Evolutionary conservation across 2,888 invertebrate species (phyloP).

Genomic region (Cynaeus angustus): DNA sequence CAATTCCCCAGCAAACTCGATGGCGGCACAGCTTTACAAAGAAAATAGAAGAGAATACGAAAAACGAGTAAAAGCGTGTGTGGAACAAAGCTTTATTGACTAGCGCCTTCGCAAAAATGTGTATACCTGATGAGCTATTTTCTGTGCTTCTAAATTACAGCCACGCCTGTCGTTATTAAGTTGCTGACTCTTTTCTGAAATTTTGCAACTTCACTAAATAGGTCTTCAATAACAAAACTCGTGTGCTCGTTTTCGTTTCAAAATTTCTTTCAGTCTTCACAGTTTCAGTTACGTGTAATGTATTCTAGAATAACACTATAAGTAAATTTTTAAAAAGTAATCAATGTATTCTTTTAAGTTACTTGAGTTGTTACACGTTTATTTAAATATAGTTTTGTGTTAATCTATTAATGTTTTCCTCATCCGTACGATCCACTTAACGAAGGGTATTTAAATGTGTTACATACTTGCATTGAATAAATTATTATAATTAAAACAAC

Average conservation of each 20-base stretch:
- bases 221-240: conserved; percentile 14
- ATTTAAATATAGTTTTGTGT: conserved; percentile 36
- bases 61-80: conserved; percentile 99
- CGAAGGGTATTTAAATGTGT: conserved; percentile 65
- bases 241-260: conserved; percentile 5
- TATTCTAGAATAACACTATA: conserved; percentile 15
- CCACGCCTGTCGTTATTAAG: conserved; percentile 56
- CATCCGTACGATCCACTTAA: conserved; percentile 60
- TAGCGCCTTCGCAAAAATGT: conserved; percentile 72
- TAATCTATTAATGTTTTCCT: conserved; percentile 35
- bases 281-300: conserved; percentile 23
- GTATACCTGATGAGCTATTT: conserved; percentile 55
- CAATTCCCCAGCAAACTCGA: conserved; percentile 99
- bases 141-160: conserved; percentile 63
- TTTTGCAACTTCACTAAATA: conserved; percentile 36
- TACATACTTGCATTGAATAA: conserved; percentile 68
- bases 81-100: conserved; percentile 99
- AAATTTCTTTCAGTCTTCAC: conserved; percentile 23
- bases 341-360: conserved; percentile 35
- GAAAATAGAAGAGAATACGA: conserved; percentile 99
- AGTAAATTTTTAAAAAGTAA: conserved; percentile 31
- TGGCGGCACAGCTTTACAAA: conserved; percentile 99
- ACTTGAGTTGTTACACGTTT: conserved; percentile 34
- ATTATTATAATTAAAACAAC: conserved; percentile 63
- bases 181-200: conserved; percentile 44